Percentiles rank a stretch among this genome's conserved stretches.
Conservation (phyloP, 2,113 vertebrate species). For the Asarcornis scutulata region DNA sequence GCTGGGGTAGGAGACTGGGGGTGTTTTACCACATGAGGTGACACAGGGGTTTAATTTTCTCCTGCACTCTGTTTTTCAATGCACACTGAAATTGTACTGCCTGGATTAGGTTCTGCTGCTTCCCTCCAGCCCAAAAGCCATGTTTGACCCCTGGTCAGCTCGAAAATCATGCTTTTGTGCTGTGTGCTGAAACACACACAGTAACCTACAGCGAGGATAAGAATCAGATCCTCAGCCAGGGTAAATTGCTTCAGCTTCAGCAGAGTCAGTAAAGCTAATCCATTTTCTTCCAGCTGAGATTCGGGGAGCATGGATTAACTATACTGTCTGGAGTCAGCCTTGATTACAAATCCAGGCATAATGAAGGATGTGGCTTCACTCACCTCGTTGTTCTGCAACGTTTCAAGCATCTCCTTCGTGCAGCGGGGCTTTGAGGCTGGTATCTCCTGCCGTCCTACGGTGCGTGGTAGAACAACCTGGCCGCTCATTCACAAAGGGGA, state of each 20-base stretch:
- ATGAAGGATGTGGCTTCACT: background rate
- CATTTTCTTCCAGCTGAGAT: constrained; percentile 55
- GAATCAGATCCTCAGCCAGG: background rate
- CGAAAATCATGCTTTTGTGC: background rate
- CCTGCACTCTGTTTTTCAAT: background rate
- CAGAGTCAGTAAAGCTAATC: constrained; percentile 48
- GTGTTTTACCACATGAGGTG: background rate
- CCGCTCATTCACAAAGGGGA: background rate
- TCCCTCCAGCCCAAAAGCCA: background rate
- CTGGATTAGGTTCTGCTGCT: background rate
- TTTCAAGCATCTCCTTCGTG: rapidly evolving
- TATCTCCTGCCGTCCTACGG: background rate
- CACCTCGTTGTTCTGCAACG: background rate
- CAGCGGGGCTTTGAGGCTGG: background rate
- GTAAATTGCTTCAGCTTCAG: constrained; percentile 11
- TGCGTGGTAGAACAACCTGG: background rate
- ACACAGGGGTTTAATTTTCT: background rate
- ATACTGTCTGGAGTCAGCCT: background rate
- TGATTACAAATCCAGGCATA: constrained; percentile 22
- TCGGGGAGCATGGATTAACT: constrained; percentile 10
- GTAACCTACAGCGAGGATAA: background rate
- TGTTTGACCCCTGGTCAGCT: background rate
- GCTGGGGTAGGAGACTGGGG: background rate
- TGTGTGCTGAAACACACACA: background rate
- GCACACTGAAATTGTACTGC: background rate